These are phyloP conservation scores for Bubo bubo DNA, from an alignment of 2,113 vertebrate species.

Conservation along the genomic window DNA sequence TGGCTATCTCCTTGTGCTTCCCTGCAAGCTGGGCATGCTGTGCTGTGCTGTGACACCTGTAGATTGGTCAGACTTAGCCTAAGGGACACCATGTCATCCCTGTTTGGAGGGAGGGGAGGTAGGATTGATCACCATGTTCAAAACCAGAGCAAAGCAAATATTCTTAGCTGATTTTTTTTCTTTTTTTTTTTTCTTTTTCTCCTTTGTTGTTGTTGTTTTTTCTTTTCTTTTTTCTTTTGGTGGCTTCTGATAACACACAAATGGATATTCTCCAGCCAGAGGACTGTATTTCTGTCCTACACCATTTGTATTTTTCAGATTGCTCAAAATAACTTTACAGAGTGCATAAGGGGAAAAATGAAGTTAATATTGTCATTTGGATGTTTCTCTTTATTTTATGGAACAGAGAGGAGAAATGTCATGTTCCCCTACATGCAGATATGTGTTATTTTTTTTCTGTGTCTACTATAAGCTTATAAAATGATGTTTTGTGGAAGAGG, in stretches of 20 bases:
- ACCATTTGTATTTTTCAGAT: background rate
- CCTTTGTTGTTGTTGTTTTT: background rate
- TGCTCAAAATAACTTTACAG: background rate
- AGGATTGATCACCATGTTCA: background rate
- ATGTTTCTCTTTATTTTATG: background rate
- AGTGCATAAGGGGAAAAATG: background rate
- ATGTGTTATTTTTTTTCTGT: background rate
- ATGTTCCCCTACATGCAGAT: fast-evolving
- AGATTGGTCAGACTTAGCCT: background rate
- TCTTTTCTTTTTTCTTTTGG: background rate
- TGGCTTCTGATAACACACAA: background rate
- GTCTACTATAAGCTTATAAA: background rate
- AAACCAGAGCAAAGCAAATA: background rate
- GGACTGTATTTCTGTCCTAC: background rate
- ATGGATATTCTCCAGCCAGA: background rate
- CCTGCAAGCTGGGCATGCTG: background rate
- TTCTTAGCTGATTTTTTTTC: background rate
- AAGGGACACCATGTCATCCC: background rate
- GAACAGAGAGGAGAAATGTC: background rate
- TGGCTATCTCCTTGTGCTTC: background rate
- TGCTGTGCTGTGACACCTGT: background rate
- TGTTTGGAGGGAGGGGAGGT: background rate
- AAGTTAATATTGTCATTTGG: background rate
- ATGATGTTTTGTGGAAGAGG: background rate
- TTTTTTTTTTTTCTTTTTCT: background rate